These are phyloP conservation scores for Paraplagusia blochii DNA, from an alignment of 2,113 vertebrate species.

Conservation along the genomic window DNA sequence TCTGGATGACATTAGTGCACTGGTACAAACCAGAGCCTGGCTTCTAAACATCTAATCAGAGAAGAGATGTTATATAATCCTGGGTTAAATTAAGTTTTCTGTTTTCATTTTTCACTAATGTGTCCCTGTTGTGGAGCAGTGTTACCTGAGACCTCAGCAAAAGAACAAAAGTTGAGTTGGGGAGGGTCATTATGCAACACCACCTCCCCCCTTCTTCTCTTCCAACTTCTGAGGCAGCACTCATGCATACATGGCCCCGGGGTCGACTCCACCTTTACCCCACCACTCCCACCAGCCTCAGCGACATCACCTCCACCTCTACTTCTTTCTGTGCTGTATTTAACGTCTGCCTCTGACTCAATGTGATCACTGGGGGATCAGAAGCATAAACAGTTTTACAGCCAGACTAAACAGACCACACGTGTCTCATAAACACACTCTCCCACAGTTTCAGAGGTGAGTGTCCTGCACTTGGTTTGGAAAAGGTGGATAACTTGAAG, in stretches of 20 bases:
- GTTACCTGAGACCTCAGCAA: slow-evolving; percentile 32
- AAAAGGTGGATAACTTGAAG: slow-evolving; percentile 7
- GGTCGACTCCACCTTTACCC: slow-evolving; percentile 55
- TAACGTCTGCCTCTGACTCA: slow-evolving; percentile 15
- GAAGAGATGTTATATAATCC: slow-evolving; percentile 17
- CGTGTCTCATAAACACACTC: slow-evolving; percentile 53
- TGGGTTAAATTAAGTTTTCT: slow-evolving; percentile 5
- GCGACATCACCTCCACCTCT: background rate
- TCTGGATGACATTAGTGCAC: slow-evolving; percentile 50
- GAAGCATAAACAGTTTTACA: slow-evolving; percentile 51
- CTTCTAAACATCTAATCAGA: slow-evolving; percentile 43
- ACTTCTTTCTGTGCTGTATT: slow-evolving; percentile 16
- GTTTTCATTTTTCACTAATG: slow-evolving; percentile 5
- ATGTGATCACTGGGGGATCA: slow-evolving; percentile 42
- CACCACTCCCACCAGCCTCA: slow-evolving; percentile 12
- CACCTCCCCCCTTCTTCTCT: too few relatives aligned
- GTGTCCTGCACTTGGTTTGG: slow-evolving; percentile 17
- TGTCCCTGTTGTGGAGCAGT: background rate
- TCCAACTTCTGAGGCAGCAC: slow-evolving; percentile 14
- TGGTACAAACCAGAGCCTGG: slow-evolving; percentile 20
- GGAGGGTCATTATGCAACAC: slow-evolving; percentile 38
- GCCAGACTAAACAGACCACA: slow-evolving; percentile 77
- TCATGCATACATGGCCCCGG: slow-evolving; percentile 27
- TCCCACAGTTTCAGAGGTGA: slow-evolving; percentile 40
- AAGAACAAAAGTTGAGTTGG: slow-evolving; percentile 23